Base-by-base conservation (phyloP, 2,888 invertebrate genomes). In the Smittia aterrima region DNA sequence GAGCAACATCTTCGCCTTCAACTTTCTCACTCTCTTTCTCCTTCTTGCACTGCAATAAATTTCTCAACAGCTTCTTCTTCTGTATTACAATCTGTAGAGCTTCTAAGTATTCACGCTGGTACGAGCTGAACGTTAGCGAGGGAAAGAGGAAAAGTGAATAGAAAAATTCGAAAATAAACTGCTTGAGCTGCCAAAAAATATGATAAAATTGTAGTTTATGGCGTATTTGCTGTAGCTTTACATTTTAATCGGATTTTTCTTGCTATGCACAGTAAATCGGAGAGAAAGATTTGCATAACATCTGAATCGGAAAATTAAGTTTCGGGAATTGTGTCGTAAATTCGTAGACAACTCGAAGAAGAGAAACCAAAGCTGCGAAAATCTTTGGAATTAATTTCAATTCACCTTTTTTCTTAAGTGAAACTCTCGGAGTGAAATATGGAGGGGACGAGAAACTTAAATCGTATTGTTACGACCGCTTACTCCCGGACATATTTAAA, bases 81-180 rank as follows among this genome's bases (percentile, higher is more conserved):
- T 58, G 58, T 18, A 47, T n/a, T 47, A 47, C 13, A 58, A 22
- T 58, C 58, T 58, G 58, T 58, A 22, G 22, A 18, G 58, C 22
- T 22, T 58, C 9, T 47, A 32, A 32, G 32, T 47, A n/a, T 58
- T 22, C 9, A 22, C 58, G 58, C 58, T 58, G 9, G 2, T 58
- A 3, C 9, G 18, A 58, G 58, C 58, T 32, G 9, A 32, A 32
- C 9, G 32, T 32, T 3, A 32, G 9, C n/a, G 47, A n/a, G 9
- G 32, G 32, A 32, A 9, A 9, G 32, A 32, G 32, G 11, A 47
- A 16, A n/a, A n/a, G 11, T 22, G 58, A 58, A 58, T 22, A 9
- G 58, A 58, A n/a, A 22, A 58, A 20, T 22, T 58, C n/a, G 58
- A 58, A 58, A 58, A 58, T 22, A 58, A 58, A 58, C 58, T 58